Evolutionary conservation across 30 jellyfish, hydroid and myxozoan genomes (phyloP).

Genomic region (Aurelia coerulea): DNA sequence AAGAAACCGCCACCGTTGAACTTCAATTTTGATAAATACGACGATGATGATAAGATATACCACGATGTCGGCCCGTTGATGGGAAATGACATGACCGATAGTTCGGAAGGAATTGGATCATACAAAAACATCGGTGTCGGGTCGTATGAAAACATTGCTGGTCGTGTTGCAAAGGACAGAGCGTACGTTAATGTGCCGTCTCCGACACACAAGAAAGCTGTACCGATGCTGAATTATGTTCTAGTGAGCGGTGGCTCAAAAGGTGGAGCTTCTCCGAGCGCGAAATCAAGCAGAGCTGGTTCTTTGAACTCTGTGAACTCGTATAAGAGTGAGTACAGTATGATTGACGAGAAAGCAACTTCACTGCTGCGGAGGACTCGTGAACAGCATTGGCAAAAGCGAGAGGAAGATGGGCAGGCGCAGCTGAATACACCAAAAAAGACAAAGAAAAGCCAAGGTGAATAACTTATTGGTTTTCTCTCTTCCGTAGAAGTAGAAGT

Average conservation of each 20-base stretch:
- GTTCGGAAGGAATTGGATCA: slow-evolving; percentile 44
- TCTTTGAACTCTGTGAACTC: slow-evolving; percentile 56
- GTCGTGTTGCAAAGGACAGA: slow-evolving; percentile 55
- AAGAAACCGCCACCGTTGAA: slow-evolving; percentile 79
- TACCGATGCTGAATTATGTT: slow-evolving; percentile 66
- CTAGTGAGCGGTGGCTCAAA: slow-evolving; percentile 57
- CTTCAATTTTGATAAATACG: slow-evolving; percentile 75
- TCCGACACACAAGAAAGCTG: slow-evolving; percentile 66
- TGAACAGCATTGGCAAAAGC: slow-evolving; percentile 76
- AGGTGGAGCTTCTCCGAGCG: slow-evolving; percentile 34
- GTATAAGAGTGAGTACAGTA: slow-evolving; percentile 73
- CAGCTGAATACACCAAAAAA: slow-evolving; percentile 49
- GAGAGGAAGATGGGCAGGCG: slow-evolving; percentile 78
- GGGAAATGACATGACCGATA: slow-evolving; percentile 42
- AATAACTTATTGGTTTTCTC: neutral
- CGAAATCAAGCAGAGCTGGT: slow-evolving; percentile 41
- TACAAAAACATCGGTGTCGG: slow-evolving; percentile 72
- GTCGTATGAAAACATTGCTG: slow-evolving; percentile 82
- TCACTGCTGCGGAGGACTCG: slow-evolving; percentile 63
- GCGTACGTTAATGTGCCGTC: slow-evolving; percentile 81
- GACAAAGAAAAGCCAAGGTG: slow-evolving; percentile 47
- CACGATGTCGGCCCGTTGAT: slow-evolving; percentile 79
- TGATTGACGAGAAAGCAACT: slow-evolving; percentile 86
- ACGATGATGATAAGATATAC: slow-evolving; percentile 84
- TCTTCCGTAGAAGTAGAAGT: too few species aligned